phyloP scores from a whole-genome alignment of 2,797 vertebrate genomes.

The Myiotriccus ornatus region DNA sequence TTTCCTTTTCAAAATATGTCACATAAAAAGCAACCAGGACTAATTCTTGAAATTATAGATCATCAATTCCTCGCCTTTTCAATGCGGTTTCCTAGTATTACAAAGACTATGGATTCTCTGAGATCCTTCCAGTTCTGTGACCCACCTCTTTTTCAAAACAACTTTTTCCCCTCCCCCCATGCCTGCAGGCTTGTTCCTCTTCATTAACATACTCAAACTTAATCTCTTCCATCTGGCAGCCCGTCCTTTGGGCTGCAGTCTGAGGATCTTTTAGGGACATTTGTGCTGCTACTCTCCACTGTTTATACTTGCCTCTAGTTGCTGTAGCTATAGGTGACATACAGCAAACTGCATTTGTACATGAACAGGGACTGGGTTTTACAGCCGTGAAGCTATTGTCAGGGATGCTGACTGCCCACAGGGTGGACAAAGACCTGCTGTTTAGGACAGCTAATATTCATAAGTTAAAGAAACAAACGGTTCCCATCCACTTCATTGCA shows the following conservation, averaged over 20 bases:
- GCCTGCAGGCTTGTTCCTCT: conserved; percentile 38
- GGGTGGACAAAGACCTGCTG: not conserved
- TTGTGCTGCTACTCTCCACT: not conserved
- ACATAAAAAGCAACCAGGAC: not conserved
- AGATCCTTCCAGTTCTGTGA: conserved; percentile 15
- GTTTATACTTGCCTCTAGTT: not conserved
- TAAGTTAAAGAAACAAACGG: not conserved
- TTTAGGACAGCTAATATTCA: not conserved
- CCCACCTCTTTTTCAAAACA: conserved; percentile 9
- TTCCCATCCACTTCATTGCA: not conserved
- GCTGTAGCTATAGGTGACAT: not conserved
- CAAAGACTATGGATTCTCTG: not conserved
- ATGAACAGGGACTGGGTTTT: not conserved
- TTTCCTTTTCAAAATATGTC: not conserved
- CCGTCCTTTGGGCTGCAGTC: not conserved
- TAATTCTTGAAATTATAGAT: not conserved
- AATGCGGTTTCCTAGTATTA: not conserved
- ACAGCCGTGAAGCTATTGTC: not conserved
- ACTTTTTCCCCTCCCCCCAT: not conserved
- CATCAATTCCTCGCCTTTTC: not conserved
- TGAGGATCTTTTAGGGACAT: not conserved
- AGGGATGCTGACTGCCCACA: not conserved
- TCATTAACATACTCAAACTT: conserved; percentile 39
- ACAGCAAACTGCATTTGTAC: not conserved
- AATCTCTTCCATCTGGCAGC: conserved; percentile 59